phyloP scores from a whole-genome alignment of 2,888 invertebrate genomes.

The Bombyx huttoni region DNA sequence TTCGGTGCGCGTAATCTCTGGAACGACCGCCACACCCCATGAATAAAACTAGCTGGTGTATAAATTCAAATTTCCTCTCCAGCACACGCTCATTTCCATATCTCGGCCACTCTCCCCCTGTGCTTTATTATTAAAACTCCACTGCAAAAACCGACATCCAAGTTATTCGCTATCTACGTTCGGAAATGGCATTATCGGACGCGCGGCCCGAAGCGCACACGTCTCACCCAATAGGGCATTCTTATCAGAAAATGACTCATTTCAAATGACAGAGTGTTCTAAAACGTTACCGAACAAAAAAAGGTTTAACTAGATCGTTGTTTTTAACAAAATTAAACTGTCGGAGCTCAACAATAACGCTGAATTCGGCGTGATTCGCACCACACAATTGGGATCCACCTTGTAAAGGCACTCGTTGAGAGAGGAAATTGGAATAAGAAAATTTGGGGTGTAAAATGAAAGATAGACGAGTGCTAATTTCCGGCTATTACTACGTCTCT shows the following conservation, averaged over 20 bases:
- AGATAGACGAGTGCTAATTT: constrained; percentile 83
- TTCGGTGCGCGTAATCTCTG: constrained; percentile 32
- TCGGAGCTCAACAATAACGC: constrained; percentile 11
- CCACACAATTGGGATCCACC: constrained; percentile 31
- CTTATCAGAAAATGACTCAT: constrained; percentile 83
- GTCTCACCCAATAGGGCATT: constrained; percentile 73
- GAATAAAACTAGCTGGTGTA: constrained; percentile 70
- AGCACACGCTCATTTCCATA: constrained; percentile 70
- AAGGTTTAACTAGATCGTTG: constrained; percentile 27
- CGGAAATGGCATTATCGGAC: constrained; percentile 69
- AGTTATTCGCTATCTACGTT: constrained; percentile 63
- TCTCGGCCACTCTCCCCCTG: constrained; percentile 59
- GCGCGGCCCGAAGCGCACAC: constrained; percentile 57
- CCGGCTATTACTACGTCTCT: constrained; percentile 74
- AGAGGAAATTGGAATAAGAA: constrained; percentile 83
- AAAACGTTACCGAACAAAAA: constrained; percentile 45
- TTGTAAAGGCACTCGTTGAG: constrained; percentile 46
- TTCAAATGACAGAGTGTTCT: constrained; percentile 76
- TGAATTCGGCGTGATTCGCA: constrained; percentile 12
- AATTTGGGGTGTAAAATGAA: constrained; percentile 84
- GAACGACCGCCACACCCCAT: constrained; percentile 27
- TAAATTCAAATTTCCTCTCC: constrained; percentile 72
- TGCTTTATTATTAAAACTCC: constrained; percentile 67
- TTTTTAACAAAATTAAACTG: constrained; percentile 19
- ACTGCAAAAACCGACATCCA: constrained; percentile 62